Base-by-base conservation (phyloP, 2,113 vertebrate species). In the Tonatia bakeri region DNA sequence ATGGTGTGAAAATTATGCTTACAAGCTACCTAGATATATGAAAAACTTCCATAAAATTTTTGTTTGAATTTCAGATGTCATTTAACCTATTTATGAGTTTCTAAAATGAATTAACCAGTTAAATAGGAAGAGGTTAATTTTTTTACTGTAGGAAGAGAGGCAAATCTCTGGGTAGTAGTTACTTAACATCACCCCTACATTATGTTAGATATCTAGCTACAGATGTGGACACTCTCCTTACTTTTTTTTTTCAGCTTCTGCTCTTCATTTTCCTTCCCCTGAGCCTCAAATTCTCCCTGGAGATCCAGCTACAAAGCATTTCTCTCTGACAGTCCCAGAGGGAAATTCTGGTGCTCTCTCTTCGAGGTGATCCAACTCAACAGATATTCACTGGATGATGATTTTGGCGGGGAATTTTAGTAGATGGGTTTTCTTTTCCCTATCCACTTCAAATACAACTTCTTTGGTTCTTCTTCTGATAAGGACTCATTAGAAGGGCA, bases 21-120 rank as follows among this genome's bases (percentile, higher is more conserved):
- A 33, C 1, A 76, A 22, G 9, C 12, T 50, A 92, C 43, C 84
- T 76, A 72, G n/a, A 76, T 70, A 86, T n/a, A 43, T 88, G 72
- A 92, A 82, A 95, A 94, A 33, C 3, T 85, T 73, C 31, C 56
- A 3, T 86, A 76, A 43, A 14, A 47, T 94, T 95, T 95, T 94
- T 84, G 24, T 45, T 40, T 93, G 54, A 83, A 52, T 89, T 91
- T 22, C 47, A 61, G n/a, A 79, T 69, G 17, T 45, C 36, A 0
- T 87, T 85, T 72, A 86, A 61, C 31, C 59, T 64, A 64, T 70
- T 56, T 83, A 36, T 65, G 36, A 33, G 3, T 76, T 91, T 87
- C 86, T 84, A 75, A 90, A 84, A 72, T 72, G 52, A 82, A 86
- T 86, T 76, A 70, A 36, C n/a, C 12, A 13, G 47, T 52, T 79